Evolutionary conservation across 1,140 invertebrate genomes (phyloP), one percentile per base, ranked within the genome.

Genomic region (Drosophila equinoxialis): DNA sequence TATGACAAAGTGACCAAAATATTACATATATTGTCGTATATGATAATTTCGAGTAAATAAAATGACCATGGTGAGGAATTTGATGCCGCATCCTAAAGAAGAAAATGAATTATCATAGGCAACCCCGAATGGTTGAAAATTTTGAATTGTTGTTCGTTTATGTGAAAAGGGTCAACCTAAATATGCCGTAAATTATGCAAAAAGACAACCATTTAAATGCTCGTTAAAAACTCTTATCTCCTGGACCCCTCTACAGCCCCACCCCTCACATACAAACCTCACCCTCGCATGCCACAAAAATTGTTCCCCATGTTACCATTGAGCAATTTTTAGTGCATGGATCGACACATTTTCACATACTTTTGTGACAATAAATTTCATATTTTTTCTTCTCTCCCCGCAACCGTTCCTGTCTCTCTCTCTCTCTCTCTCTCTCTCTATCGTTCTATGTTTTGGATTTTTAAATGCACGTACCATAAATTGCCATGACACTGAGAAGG

Each of bases 91-190:
- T 23, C 11, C 8, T 23, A 51, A 6, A 51, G 23, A 30, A 11
- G 2, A 23, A 51, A 20, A 51, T 51, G 17, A 51, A 20, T 51
- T 51, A 51, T 51, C 45, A 23, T 51, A 51, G 45, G 8, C 45
- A 51, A 11, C 17, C 45, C 45, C 1, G 20, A 11, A 3, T 1
- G 17, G 8, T 11, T 3, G 14, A 17, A 17, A 48, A 17, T 48
- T 48, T 48, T 20, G 6, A 48, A 20, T 48, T 48, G 7, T 20
- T 17, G 14, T 48, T 48, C 5, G 45, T 17, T 48, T 17, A 20
- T n/a, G 39, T 23, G 42, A 57, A 86, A 86, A 87, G 77, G 83
- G 82, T 82, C 83, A 76, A 77, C 67, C 66, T 76, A 79, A 85
- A 71, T 51, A 51, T 71, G 55, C 37, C 42, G 76, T 87, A 79